Percentiles rank a stretch among this genome's conserved stretches.
These are phyloP conservation scores for Macrosteles quadrilineatus DNA, from an alignment of 1,140 invertebrate genomes.

Conservation along the genomic window DNA sequence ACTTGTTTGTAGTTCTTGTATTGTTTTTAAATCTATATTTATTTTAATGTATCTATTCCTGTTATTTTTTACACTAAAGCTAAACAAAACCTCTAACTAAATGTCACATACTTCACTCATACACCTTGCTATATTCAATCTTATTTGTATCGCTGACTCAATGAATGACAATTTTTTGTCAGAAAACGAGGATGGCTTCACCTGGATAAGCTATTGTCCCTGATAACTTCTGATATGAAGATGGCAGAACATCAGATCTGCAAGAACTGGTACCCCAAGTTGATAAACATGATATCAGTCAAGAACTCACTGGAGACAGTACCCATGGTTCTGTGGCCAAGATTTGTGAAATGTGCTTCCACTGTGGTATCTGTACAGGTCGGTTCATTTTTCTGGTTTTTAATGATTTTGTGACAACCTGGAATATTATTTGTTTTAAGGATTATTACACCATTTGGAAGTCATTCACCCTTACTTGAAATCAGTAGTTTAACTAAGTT, in stretches of 20 bases:
- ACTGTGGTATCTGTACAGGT: slow-evolving; percentile 23
- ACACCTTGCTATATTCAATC: too few relatives aligned
- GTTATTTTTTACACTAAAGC: too few relatives aligned
- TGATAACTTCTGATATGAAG: slow-evolving; percentile 18
- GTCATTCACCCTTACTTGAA: too few relatives aligned
- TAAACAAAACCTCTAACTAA: too few relatives aligned
- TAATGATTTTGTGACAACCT: not conserved
- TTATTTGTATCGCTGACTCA: too few relatives aligned
- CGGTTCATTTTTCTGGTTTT: not conserved
- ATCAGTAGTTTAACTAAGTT: too few relatives aligned
- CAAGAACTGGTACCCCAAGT: slow-evolving; percentile 26
- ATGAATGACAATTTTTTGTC: too few relatives aligned
- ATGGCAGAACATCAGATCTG: slow-evolving; percentile 22
- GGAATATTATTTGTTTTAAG: not conserved
- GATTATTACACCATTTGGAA: too few relatives aligned
- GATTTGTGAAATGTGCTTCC: slow-evolving; percentile 22
- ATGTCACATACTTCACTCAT: too few relatives aligned
- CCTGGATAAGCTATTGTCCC: not conserved
- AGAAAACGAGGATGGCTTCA: slow-evolving; percentile 10
- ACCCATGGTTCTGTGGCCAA: not conserved
- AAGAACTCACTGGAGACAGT: slow-evolving; percentile 11
- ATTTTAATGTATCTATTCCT: too few relatives aligned
- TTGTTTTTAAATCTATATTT: too few relatives aligned
- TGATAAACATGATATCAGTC: slow-evolving; percentile 23
- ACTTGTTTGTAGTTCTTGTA: too few relatives aligned